Evolutionary conservation across 1,140 invertebrate species (phyloP), one percentile per base, ranked within the genome.

Genomic region (Yoshiicerus persimilis): DNA sequence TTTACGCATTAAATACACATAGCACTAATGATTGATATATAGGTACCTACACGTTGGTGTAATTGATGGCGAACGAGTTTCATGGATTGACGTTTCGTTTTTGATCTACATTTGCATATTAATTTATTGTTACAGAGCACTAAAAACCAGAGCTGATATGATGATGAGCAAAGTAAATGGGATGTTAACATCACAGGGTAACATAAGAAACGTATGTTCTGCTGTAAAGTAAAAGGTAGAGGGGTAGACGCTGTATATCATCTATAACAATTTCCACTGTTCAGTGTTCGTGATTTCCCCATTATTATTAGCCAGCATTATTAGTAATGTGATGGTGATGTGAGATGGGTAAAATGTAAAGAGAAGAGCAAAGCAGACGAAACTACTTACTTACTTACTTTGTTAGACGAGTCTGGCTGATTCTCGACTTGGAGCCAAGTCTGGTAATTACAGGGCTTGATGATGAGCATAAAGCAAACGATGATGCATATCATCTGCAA

Each of bases 71-170:
- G 66, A 70, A 70, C 66, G 30, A 16, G 66, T 70, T 70, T 70
- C 66, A 27, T 70, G 25, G 11, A 80, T 80, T 38, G 34, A 36
- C 32, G 75, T 80, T 80, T 80, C 75, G n/a, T 36, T 80, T n/a
- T 80, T 80, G 75, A 34, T 80, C 75, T 80, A 80, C 34, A 80
- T 80, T 80, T 80, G 32, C 32, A 80, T 80, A 80, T 80, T 56
- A 56, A 56, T 56, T 80, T 34, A 80, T 80, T 80, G 32, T 80
- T 34, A 38, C 32, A 38, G 32, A 80, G 30, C 75, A 36, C 34
- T 80, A 20, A 20, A 30, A 80, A 80, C 20, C 66, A 70, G 66
- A 16, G 30, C 25, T 70, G 66, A 70, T 70, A 30, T 80, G 75
- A 36, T 80, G 75, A 80, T 80, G 75, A 80, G 75, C n/a, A 36